Percentiles rank a stretch among this genome's conserved stretches.
Conservation (phyloP, 1,140 invertebrate species). For the Sinella curviseta region DNA sequence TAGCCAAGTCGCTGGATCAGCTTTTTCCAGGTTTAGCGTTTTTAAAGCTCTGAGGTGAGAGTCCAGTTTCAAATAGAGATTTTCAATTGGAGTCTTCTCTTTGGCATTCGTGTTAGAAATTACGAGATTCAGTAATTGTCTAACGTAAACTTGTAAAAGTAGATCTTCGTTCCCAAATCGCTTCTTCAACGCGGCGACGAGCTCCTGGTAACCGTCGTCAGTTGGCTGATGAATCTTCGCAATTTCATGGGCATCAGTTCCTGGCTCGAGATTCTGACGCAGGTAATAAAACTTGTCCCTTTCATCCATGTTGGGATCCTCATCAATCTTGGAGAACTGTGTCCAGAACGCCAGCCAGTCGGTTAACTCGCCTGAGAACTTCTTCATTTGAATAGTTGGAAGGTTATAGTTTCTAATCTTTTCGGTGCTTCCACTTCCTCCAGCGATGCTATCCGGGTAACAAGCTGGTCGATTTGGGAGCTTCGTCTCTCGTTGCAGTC, state of each 20-base stretch:
- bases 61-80: background rate
- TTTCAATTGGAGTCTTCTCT: background rate
- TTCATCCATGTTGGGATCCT: slow-evolving; percentile 45
- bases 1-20: background rate
- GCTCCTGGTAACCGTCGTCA: background rate
- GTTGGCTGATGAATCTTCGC: background rate
- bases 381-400: background rate
- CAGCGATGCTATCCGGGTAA: background rate
- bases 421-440: background rate
- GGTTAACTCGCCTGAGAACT: slow-evolving; percentile 47
- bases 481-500: background rate
- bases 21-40: background rate
- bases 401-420: slow-evolving; percentile 34
- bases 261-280: background rate
- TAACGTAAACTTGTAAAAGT: background rate
- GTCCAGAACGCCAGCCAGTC: slow-evolving; percentile 50
- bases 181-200: background rate
- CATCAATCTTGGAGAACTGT: slow-evolving; percentile 52
- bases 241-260: background rate
- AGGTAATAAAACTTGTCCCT: slow-evolving; percentile 51
- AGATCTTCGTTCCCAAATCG: background rate
- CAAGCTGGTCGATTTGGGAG: background rate
- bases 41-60: background rate
- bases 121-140: background rate
- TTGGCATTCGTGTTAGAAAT: background rate